Percentiles rank a stretch among this genome's conserved stretches.
Evolutionary conservation across 2,888 invertebrate genomes (phyloP).

Genomic region (Halictus ligatus): DNA sequence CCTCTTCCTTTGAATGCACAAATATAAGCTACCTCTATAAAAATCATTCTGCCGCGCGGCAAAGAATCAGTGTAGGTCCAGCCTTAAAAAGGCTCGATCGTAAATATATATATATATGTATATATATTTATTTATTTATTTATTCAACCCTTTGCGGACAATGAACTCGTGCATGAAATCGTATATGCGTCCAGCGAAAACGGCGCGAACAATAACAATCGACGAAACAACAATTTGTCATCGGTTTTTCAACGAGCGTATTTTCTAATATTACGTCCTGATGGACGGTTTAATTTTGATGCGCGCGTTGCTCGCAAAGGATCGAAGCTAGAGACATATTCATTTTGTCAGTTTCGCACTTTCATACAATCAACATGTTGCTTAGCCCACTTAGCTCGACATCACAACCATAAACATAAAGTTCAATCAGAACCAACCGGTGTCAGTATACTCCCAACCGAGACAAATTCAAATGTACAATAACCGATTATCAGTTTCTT

Average conservation of each 20-base stretch:
- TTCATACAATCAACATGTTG: constrained; percentile 28
- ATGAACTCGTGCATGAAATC: neutral
- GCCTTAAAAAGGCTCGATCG: neutral
- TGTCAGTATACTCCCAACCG: constrained; percentile 56
- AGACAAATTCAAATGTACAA: constrained; percentile 33
- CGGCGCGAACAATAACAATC: neutral
- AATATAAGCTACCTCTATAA: neutral
- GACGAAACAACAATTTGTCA: neutral
- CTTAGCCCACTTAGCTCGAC: constrained; percentile 66
- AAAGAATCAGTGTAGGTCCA: neutral
- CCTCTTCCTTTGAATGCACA: neutral
- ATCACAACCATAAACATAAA: constrained; percentile 78
- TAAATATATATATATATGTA: neutral
- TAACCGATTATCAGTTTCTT: constrained; percentile 45
- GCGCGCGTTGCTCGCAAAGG: neutral
- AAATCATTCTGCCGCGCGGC: neutral
- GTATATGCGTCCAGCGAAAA: neutral
- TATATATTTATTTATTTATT: too few species aligned
- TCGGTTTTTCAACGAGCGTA: neutral
- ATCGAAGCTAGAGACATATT: constrained; percentile 13
- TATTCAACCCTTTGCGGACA: constrained; percentile 2
- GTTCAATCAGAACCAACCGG: constrained; percentile 41
- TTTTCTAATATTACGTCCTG: neutral
- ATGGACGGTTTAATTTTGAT: neutral
- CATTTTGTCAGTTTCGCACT: neutral